Base-by-base conservation (phyloP, 1,140 invertebrate species). In the Cydia strobilella region DNA sequence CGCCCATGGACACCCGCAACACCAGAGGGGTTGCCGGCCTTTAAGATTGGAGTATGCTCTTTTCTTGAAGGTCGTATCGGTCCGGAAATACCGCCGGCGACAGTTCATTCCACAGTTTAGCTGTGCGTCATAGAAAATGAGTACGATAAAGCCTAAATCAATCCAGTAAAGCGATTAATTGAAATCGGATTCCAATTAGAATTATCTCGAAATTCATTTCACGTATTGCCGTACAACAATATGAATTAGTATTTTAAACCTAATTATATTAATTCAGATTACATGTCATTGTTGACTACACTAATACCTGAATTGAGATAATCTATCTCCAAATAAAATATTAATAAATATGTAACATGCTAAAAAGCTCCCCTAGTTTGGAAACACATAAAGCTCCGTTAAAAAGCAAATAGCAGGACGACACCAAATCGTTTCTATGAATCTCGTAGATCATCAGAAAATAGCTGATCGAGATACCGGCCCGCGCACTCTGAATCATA, bases 401-500 rank as follows among this genome's bases (percentile, higher is more conserved):
- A 69, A 69, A 69, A 12, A 35, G n/a, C n/a, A 20, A 69, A 69
- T 18, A 18, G 65, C 65, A 39, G 39, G 42, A 69, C 27, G n/a
- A 25, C 12, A 65, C 3, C 23, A 15, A 66, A 66, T 31, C 31
- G 18, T 39, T 69, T 9, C 65, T 35, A 59, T 59, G 18, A 69
- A 69, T 31, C 65, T 35, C 65, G 18, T 69, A 69, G 65, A 69
- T 69, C 65, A 69, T 69, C 65, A 69, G 27, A 69, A 69, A 69
- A 69, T 69, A 69, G 65, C 65, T 69, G 65, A 69, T 69, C 65
- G 31, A 69, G 65, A 69, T 69, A 65, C 63, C 63, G 27, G 13
- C 25, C 27, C 6, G 27, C 63, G 10, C 27, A n/a, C 27, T 2
- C 25, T 10, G 65, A 39, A 69, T 69, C 65, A 39, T 69, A 69